Evolutionary conservation across 2,888 invertebrate species (phyloP), one percentile per base, ranked within the genome.

Genomic region (Ptycholaimellus sp.): DNA sequence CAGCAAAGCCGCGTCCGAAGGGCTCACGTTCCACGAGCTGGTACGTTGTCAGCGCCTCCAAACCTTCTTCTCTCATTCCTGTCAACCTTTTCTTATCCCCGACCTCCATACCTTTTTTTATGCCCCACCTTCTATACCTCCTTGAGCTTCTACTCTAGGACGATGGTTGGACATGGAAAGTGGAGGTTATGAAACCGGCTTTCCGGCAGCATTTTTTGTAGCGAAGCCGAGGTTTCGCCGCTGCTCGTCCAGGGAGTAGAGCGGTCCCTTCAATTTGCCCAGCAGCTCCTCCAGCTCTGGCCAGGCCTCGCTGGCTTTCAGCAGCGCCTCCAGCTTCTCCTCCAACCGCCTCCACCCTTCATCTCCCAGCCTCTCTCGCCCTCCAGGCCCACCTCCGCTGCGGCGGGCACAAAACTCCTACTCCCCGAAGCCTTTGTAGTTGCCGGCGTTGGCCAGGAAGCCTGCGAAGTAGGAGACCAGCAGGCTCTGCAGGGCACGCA

Each of bases 401-500:
- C 59, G 54, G 76, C 76, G 6, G 90, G 90, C 51, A 90, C 70
- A 53, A 90, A 76, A 64, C 90, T 90, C 33, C 76, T 76, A 57
- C n/a, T 90, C 87, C 2, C 90, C 87, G 66, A 83, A 83, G n/a
- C 81, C 76, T 63, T 83, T 85, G 60, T 87, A 90, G 62, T 90
- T 63, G n/a, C 63, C 63, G 48, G 57, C 53, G 43, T 87, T 85
- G 23, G 73, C 71, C 52, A 80, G 76, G 20, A 83, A 59, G 2
- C 77, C 83, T 49, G 77, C 74, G 2, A 75, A 67, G 58, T 85
- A 90, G n/a, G n/a, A n/a, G 0, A 83, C 75, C 30, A 82, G 63
- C 22, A 51, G 39, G n/a, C n/a, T n/a, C n/a, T n/a, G n/a, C n/a
- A n/a, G n/a, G n/a, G n/a, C n/a, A n/a, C n/a, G n/a, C n/a, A n/a